phyloP scores from a whole-genome alignment of 2,888 invertebrate species.

The Syrista parreyssii region DNA sequence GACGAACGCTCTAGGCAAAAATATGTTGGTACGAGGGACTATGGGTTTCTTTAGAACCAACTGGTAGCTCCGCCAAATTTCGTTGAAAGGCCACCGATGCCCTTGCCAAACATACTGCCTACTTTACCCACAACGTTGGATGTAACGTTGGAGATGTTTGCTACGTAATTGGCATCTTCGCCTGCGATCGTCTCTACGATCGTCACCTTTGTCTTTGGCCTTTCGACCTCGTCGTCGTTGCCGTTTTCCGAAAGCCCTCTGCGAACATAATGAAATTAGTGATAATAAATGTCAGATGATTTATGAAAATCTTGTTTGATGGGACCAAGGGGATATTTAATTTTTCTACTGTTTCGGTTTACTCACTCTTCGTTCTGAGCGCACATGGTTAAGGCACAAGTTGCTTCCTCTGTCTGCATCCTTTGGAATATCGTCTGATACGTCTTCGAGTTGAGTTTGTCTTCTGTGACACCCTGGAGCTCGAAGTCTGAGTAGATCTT shows the following conservation, averaged over 20 bases:
- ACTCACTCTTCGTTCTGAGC: conserved; percentile 78
- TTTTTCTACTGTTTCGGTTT: background rate
- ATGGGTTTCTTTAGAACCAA: conserved; percentile 76
- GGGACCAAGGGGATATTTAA: background rate
- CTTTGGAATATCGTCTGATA: conserved; percentile 93
- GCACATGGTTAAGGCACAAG: conserved; percentile 87
- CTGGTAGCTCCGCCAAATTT: conserved; percentile 87
- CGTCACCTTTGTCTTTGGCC: conserved; percentile 72
- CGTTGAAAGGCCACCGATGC: conserved; percentile 89
- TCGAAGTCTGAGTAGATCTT: conserved; percentile 99
- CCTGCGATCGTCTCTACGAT: conserved; percentile 72
- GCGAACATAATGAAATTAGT: conserved; percentile 12
- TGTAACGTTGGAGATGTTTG: conserved; percentile 82
- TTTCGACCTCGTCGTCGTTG: conserved; percentile 72
- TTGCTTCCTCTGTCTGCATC: conserved; percentile 97
- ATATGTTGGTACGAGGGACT: conserved; percentile 24
- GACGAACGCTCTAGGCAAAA: conserved; percentile 50
- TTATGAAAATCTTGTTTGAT: background rate
- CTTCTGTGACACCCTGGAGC: conserved; percentile 98
- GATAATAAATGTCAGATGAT: background rate
- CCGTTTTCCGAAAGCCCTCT: conserved; percentile 65
- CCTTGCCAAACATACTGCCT: conserved; percentile 90
- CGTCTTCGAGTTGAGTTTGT: conserved; percentile 94
- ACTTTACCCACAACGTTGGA: conserved; percentile 89
- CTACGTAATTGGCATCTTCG: conserved; percentile 78